Conservation (phyloP, 2,113 vertebrate species). For the Tragelaphus buxtoni region DNA sequence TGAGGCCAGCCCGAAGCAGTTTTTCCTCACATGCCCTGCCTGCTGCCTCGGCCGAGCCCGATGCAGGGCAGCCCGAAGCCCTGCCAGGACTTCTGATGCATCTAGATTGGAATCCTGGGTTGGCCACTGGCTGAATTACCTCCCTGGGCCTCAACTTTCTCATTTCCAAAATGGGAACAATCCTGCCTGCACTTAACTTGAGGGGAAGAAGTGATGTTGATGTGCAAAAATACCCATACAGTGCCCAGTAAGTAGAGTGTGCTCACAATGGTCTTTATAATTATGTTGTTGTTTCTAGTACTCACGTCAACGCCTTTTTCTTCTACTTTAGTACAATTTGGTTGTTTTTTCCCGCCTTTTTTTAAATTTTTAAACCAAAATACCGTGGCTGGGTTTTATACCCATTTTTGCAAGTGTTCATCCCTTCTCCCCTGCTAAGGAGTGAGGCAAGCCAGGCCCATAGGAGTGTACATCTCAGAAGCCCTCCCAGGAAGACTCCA, state of each 20-base stretch:
- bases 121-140: not conserved
- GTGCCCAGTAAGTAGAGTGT: not conserved
- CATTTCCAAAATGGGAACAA: not conserved
- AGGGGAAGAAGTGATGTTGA: not conserved
- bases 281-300: not conserved
- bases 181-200: not conserved
- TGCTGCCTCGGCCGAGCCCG: not conserved
- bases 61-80: not conserved
- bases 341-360: not conserved
- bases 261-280: not conserved
- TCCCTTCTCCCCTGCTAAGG: not conserved
- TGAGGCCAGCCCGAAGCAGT: not conserved
- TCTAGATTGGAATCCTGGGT: not conserved
- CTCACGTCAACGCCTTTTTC: not conserved
- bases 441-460: not conserved
- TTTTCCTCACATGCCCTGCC: not conserved
- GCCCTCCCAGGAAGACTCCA: not conserved
- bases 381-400: not conserved
- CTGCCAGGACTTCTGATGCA: not conserved
- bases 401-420: not conserved
- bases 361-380: not conserved
- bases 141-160: not conserved
- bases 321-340: not conserved
- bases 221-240: not conserved
- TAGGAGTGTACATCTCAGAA: not conserved